A percentile compares a stretch with the other conserved stretches of the same genome.
Conservation (phyloP, 2,113 vertebrate genomes). For the Gadus chalcogrammus region DNA sequence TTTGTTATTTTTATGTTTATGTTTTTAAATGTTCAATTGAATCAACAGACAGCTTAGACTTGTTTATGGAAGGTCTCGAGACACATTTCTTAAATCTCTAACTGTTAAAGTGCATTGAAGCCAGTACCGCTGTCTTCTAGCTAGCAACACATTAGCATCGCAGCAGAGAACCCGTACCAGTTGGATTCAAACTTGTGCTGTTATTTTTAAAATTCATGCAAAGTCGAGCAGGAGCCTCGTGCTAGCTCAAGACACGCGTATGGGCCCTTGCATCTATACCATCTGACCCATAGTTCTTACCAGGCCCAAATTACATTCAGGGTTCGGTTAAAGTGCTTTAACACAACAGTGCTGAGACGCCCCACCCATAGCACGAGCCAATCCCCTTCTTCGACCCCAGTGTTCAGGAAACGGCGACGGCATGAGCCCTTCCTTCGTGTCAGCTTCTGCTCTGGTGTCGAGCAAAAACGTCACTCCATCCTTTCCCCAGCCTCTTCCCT, state of each 20-base stretch:
- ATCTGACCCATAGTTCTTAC: neutral
- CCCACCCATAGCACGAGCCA: neutral
- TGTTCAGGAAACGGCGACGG: neutral
- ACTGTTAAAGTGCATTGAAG: too few species aligned
- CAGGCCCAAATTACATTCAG: neutral
- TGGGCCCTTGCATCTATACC: neutral
- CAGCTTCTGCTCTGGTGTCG: too few species aligned
- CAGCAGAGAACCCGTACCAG: too few species aligned
- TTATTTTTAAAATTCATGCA: neutral
- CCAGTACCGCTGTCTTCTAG: too few species aligned
- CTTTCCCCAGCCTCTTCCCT: neutral
- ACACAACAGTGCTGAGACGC: neutral
- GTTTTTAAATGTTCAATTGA: too few species aligned
- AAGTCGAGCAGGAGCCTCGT: neutral
- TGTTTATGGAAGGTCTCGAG: too few species aligned
- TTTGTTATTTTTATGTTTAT: too few species aligned
- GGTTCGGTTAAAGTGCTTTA: neutral
- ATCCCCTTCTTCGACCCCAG: neutral
- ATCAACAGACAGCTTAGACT: too few species aligned
- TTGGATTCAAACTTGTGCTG: too few species aligned
- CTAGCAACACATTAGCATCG: too few species aligned
- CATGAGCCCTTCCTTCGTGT: neutral
- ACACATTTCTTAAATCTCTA: too few species aligned
- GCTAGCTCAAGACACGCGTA: neutral
- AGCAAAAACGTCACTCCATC: too few species aligned